Conservation (phyloP, 64 coral and sea anemone genomes). For the Trachythela sp. region DNA sequence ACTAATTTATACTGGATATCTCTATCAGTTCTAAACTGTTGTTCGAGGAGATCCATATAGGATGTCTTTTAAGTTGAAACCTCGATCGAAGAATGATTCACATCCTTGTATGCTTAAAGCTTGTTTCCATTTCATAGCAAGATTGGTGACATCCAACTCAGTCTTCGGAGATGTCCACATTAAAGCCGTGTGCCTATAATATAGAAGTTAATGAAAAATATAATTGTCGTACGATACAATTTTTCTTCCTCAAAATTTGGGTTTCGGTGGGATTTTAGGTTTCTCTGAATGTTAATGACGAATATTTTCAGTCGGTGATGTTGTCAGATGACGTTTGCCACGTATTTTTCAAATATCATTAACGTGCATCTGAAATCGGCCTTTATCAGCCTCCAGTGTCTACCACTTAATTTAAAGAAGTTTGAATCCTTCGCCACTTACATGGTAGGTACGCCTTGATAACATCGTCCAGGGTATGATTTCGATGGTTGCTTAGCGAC, state of each 20-base stretch:
- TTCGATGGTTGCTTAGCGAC: slow-evolving; percentile 14
- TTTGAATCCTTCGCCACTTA: neutral
- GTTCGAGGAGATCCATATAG: too few species aligned
- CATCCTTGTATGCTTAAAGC: slow-evolving; percentile 75
- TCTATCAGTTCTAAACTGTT: too few species aligned
- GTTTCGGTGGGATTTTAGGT: neutral
- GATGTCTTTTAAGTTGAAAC: neutral
- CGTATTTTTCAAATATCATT: too few species aligned
- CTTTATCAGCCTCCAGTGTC: too few species aligned
- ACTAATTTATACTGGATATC: too few species aligned
- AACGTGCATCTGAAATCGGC: too few species aligned
- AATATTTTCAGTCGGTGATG: too few species aligned
- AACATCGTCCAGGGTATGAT: slow-evolving; percentile 47
- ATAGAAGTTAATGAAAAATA: neutral
- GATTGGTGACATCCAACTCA: slow-evolving; percentile 57
- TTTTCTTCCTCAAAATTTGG: neutral
- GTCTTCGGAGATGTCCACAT: slow-evolving; percentile 80
- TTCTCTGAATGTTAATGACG: too few species aligned
- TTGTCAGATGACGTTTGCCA: too few species aligned
- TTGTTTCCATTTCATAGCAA: slow-evolving; percentile 64
- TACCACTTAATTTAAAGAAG: too few species aligned
- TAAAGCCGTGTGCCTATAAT: slow-evolving; percentile 80
- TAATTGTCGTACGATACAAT: neutral
- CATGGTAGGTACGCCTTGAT: slow-evolving; percentile 54
- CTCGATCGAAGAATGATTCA: slow-evolving; percentile 66